phyloP scores from a whole-genome alignment of 2,797 vertebrate genomes.

The Geotrypetes seraphini region DNA sequence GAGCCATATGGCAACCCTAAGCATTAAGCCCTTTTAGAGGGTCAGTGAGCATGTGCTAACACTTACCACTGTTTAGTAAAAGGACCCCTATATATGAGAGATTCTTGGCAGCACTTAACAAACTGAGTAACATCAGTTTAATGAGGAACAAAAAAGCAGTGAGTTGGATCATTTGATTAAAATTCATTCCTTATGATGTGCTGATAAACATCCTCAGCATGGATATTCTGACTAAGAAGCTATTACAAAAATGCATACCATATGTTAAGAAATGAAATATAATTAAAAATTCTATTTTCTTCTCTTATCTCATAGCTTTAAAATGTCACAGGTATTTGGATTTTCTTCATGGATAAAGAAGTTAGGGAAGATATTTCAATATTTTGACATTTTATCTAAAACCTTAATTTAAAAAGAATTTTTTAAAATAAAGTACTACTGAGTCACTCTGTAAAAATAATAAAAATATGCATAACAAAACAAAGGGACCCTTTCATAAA shows the following conservation, averaged over 20 bases:
- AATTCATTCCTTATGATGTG: fast-evolving
- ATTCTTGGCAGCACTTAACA: slow-evolving; percentile 3
- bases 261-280: fast-evolving
- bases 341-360: slow-evolving; percentile 7
- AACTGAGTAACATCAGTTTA: not conserved
- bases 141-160: not conserved
- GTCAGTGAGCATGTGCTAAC: no score
- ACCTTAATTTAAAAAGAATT: no score
- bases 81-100: not conserved
- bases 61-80: no score
- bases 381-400: slow-evolving; percentile 26
- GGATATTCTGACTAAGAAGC: no score
- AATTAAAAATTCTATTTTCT: not conserved
- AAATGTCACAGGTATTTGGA: slow-evolving; percentile 1
- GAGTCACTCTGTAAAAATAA: no score
- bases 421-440: no score
- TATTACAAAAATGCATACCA: not conserved
- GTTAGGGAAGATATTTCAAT: slow-evolving; percentile 15
- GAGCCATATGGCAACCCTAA: no score
- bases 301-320: not conserved
- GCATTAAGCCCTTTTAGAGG: no score
- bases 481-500: no score
- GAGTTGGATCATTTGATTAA: not conserved
- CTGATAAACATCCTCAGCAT: not conserved
- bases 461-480: no score